Conservation (phyloP, 2,797 vertebrate species). For the Denticeps clupeoides region DNA sequence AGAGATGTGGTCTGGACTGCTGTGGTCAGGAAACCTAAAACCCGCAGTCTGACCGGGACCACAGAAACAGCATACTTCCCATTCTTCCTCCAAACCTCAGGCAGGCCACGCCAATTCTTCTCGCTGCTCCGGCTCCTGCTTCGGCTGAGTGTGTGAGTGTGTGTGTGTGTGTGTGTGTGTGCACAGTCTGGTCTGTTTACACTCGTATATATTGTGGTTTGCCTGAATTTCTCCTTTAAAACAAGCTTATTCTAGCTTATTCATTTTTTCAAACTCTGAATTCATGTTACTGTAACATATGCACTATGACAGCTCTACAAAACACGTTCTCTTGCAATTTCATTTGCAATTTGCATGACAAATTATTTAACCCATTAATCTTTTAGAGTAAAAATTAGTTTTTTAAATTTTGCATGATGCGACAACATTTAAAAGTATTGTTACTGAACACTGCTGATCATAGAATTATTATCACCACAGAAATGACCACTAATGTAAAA, state of each 20-base stretch:
- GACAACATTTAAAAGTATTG: no score
- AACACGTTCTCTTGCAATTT: no score
- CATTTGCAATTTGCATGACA: no score
- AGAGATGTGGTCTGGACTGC: conserved; percentile 51
- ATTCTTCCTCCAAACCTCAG: conserved; percentile 68
- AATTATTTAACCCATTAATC: no score
- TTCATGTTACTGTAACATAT: neutral
- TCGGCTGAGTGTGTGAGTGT: conserved; percentile 16
- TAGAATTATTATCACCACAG: no score
- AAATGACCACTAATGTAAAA: no score
- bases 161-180: conserved; percentile 19
- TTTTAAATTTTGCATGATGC: no score
- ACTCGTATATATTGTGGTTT: conserved; percentile 13
- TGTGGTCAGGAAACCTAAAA: conserved; percentile 54
- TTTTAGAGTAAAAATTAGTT: no score
- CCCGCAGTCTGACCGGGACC: conserved; percentile 53
- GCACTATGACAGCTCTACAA: no score
- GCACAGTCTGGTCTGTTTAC: conserved; percentile 22
- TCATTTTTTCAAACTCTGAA: conserved; percentile 29
- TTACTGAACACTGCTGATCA: no score
- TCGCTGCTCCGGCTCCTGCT: conserved; percentile 40
- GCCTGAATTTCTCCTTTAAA: conserved; percentile 12
- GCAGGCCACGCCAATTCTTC: conserved; percentile 58
- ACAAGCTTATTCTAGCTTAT: conserved; percentile 7
- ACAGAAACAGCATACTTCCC: conserved; percentile 63